These are phyloP conservation scores for Rhinoptilus africanus DNA, from an alignment of 2,113 vertebrate genomes.

Conservation along the genomic window DNA sequence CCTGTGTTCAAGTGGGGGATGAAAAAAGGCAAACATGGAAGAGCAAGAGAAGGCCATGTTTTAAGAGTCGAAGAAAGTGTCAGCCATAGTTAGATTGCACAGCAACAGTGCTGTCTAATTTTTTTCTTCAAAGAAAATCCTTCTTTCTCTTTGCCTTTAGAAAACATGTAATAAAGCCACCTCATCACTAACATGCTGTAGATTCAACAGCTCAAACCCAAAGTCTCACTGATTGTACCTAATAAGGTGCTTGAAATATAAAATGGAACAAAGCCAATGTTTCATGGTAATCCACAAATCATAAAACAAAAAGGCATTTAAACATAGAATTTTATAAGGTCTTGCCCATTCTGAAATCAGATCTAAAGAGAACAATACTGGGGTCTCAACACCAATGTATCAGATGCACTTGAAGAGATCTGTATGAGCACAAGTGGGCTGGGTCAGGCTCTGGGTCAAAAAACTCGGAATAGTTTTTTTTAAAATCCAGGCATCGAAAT, in stretches of 20 bases:
- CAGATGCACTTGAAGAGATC: background rate
- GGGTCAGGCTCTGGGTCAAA: background rate
- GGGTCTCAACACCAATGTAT: background rate
- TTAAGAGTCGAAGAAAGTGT: background rate
- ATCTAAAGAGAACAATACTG: background rate
- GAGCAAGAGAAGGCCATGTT: background rate
- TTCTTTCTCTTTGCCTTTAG: background rate
- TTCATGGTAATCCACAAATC: background rate
- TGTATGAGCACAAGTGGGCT: background rate
- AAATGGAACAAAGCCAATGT: background rate
- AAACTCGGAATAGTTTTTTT: background rate
- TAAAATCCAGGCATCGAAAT: background rate
- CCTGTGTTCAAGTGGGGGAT: background rate
- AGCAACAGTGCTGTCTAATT: background rate
- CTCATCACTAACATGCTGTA: background rate
- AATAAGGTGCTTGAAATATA: background rate
- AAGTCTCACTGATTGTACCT: background rate
- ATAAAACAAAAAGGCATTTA: background rate
- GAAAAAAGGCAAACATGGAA: background rate
- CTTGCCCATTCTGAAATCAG: background rate
- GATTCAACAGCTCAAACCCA: background rate
- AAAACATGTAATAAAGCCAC: background rate
- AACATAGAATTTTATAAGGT: background rate
- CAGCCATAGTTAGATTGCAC: background rate
- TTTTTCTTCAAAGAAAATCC: background rate